phyloP scores from a whole-genome alignment of 2,113 vertebrate genomes.

The Rhabdornis inornatus region DNA sequence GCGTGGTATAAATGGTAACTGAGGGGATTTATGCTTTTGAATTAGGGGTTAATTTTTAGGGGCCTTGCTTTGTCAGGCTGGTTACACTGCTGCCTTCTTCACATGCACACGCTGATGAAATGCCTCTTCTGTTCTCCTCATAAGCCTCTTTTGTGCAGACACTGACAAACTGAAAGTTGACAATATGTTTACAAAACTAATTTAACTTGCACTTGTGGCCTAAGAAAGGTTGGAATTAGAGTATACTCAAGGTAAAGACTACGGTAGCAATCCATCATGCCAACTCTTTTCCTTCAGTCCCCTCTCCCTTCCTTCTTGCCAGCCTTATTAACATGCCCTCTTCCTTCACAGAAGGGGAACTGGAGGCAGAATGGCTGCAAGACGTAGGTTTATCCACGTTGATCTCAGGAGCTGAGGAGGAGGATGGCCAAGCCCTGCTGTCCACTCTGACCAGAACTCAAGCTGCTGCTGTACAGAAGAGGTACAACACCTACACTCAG shows the following conservation, averaged over 20 bases:
- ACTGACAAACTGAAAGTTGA: background rate
- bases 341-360: constrained; percentile 81
- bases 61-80: background rate
- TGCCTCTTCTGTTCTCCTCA: background rate
- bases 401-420: constrained; percentile 78
- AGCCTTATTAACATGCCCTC: background rate
- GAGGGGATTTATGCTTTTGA: background rate
- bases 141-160: background rate
- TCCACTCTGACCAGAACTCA: constrained; percentile 91
- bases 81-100: background rate
- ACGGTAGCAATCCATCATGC: background rate
- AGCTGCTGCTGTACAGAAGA: constrained; percentile 86
- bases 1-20: fast-evolving
- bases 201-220: background rate
- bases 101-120: fast-evolving
- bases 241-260: background rate
- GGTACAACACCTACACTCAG: constrained; percentile 90
- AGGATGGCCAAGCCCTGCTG: constrained; percentile 83
- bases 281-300: background rate
- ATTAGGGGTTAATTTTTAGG: background rate
- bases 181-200: background rate
- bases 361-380: constrained; percentile 93
- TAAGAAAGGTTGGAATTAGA: background rate
- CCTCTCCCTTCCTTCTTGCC: background rate
- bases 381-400: constrained; percentile 89